These are phyloP conservation scores for Daktulosphaira vitifoliae DNA, from an alignment of 1,140 invertebrate genomes.

Conservation along the genomic window DNA sequence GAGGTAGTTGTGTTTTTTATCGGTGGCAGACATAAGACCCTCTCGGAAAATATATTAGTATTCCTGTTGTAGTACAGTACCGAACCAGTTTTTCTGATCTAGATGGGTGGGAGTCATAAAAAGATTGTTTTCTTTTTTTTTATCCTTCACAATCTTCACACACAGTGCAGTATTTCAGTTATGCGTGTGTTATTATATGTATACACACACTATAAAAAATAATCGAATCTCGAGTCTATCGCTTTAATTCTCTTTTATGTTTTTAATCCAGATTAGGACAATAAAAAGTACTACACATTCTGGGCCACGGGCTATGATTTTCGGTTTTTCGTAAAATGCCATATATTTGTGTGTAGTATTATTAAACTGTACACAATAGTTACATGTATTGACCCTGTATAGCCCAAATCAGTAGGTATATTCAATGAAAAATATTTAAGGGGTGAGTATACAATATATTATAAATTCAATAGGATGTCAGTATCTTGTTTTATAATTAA, in stretches of 20 bases:
- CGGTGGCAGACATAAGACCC: conserved; percentile 1
- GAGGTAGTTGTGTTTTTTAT: not conserved
- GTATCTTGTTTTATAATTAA: too few species aligned
- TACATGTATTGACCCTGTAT: too few species aligned
- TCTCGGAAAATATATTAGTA: conserved; percentile 1
- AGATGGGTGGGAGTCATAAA: conserved; percentile 19
- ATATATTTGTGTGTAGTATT: too few species aligned
- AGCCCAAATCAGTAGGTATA: too few species aligned
- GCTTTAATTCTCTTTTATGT: conserved; percentile 4
- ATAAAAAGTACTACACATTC: not conserved
- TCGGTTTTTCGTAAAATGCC: too few species aligned
- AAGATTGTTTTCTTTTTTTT: conserved; percentile 41
- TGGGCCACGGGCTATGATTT: conserved; percentile 7
- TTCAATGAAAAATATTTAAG: too few species aligned
- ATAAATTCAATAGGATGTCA: too few species aligned
- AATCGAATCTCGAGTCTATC: conserved; percentile 23
- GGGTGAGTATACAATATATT: too few species aligned
- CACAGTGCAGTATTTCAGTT: conserved; percentile 4
- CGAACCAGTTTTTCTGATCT: conserved; percentile 28
- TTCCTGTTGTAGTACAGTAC: not conserved
- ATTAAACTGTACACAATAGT: too few species aligned
- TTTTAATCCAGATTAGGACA: conserved; percentile 30
- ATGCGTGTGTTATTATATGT: not conserved
- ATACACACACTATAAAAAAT: conserved; percentile 3
- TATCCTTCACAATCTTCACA: not conserved